These are phyloP conservation scores for Stegophylla sp. DNA, from an alignment of 2,888 invertebrate species.

Conservation along the genomic window DNA sequence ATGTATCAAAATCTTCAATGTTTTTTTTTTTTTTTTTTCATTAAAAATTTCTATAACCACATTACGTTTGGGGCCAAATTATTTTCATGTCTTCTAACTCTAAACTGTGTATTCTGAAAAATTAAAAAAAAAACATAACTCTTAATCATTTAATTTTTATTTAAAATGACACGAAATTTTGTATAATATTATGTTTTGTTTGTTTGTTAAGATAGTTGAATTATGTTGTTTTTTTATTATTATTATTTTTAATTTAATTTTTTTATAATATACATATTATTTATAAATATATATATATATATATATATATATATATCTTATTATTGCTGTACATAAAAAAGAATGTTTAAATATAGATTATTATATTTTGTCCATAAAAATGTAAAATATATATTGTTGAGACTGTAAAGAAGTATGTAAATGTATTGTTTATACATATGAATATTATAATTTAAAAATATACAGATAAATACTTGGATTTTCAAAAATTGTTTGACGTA, in stretches of 20 bases:
- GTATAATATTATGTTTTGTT: constrained; percentile 54
- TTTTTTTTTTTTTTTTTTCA: constrained; percentile 11
- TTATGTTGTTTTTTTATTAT: constrained; percentile 57
- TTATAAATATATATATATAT: constrained; percentile 23
- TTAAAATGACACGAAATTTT: constrained; percentile 31
- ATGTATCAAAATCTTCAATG: constrained; percentile 13
- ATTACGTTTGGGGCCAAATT: constrained; percentile 53
- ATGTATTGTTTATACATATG: constrained; percentile 57
- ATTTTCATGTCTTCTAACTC: constrained; percentile 26
- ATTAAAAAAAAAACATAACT: constrained; percentile 26
- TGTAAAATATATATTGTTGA: constrained; percentile 58
- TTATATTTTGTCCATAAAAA: constrained; percentile 59
- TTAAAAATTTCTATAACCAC: constrained; percentile 12
- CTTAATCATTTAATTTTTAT: constrained; percentile 39
- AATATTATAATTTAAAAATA: constrained; percentile 52
- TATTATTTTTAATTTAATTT: constrained; percentile 53
- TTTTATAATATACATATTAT: constrained; percentile 51
- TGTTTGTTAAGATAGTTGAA: constrained; percentile 59
- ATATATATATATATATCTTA: constrained; percentile 38
- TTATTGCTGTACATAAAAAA: constrained; percentile 56
- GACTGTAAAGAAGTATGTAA: constrained; percentile 58
- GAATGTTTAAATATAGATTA: constrained; percentile 57
- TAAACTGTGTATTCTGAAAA: constrained; percentile 18
- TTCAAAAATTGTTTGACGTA: constrained; percentile 16
- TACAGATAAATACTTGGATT: constrained; percentile 48